Percentiles rank a stretch among this genome's conserved stretches.
Conservation (phyloP, 2,888 invertebrate genomes). For the Blastobasis adustella region DNA sequence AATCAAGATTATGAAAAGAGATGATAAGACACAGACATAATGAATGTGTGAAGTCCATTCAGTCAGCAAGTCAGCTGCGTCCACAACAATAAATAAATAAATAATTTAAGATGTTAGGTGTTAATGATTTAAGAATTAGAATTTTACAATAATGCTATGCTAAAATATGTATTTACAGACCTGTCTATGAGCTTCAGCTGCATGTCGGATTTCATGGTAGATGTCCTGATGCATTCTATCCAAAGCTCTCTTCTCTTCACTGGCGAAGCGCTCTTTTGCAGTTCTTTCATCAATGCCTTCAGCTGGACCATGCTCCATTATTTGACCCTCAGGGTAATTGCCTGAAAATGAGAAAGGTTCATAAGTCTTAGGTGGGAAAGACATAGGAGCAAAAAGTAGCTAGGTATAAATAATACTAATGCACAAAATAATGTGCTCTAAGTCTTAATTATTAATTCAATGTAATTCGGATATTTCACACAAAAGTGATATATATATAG, state of each 20-base stretch:
- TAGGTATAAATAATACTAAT: too few relatives aligned
- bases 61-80: too few relatives aligned
- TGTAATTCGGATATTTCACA: too few relatives aligned
- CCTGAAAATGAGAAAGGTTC: conserved; percentile 24
- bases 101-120: background rate
- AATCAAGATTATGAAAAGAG: too few relatives aligned
- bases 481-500: too few relatives aligned
- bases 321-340: conserved; percentile 91
- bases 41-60: too few relatives aligned
- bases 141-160: too few relatives aligned
- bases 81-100: background rate
- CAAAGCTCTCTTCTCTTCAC: conserved; percentile 91
- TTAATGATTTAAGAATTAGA: background rate
- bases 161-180: conserved; percentile 39
- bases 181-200: conserved; percentile 98
- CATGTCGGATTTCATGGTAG: conserved; percentile 95
- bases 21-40: too few relatives aligned
- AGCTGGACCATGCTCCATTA: conserved; percentile 85
- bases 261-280: conserved; percentile 89
- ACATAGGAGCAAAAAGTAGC: too few relatives aligned
- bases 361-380: too few relatives aligned
- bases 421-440: too few relatives aligned
- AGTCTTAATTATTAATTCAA: too few relatives aligned
- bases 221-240: conserved; percentile 94
- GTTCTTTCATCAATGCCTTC: conserved; percentile 85